Evolutionary conservation across 2,888 invertebrate genomes (phyloP), one percentile per base, ranked within the genome.

Genomic region (Enoplolaimus lenunculus): DNA sequence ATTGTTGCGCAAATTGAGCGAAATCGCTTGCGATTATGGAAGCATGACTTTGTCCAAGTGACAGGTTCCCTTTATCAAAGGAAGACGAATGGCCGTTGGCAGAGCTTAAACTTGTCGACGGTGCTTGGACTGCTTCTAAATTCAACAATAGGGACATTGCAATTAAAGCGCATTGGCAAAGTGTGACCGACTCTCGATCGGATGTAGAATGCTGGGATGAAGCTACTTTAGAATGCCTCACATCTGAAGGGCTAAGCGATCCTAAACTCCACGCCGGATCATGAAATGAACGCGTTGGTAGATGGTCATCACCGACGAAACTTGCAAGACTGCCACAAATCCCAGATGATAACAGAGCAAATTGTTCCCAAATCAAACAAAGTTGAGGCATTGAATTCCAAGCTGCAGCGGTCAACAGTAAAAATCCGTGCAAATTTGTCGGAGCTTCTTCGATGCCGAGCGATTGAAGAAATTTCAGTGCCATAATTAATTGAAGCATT

Each of bases 371-470:
- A 26, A 69, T 28, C 30, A 69, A 31, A 7, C 21, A 3, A 13
- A 69, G 28, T 28, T 69, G 64, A 3, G 64, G 30, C 16, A 68
- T 68, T 7, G 45, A 13, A 21, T 45, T 7, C 45, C 45, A 45
- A 21, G 7, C 45, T n/a, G n/a, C n/a, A 1, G 72, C 70, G 60
- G 71, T 85, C 30, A 73, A 67, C 2, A 90, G 84, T 13, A 90
- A 86, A 75, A 90, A 88, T 74, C 88, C 88, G 35, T 87, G 86
- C 71, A 90, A 81, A 73, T 87, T 86, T 66, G 87, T 84, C 0
- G 89, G 86, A 45, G 89, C 85, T 76, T 90, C 90, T 78, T 91
- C 90, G 31, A 89, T 87, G 1, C 90, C 90, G 75, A 89, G 86
- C 0, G 89, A 88, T 81, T 91, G 90, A 31, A 91, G 83, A 77